phyloP scores from a whole-genome alignment of 2,797 vertebrate genomes.

The Hydrolagus colliei region DNA sequence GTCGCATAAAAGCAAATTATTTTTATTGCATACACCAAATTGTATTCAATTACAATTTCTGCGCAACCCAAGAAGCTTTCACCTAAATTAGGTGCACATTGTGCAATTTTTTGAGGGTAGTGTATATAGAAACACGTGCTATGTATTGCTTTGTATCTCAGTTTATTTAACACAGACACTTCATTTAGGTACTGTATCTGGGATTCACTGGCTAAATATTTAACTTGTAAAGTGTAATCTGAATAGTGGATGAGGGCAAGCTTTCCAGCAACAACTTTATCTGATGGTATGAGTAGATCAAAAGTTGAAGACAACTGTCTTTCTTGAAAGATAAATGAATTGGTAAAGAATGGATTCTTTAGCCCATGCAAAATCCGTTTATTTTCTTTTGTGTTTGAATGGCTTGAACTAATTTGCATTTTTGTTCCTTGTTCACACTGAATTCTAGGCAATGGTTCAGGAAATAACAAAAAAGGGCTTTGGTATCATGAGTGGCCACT shows the following conservation, averaged over 20 bases:
- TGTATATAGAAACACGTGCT: neutral
- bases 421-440: slow-evolving; percentile 46
- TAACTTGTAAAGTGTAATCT: neutral
- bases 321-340: slow-evolving; percentile 58
- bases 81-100: neutral
- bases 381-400: slow-evolving; percentile 57
- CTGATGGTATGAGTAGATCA: slow-evolving; percentile 26
- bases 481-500: slow-evolving; percentile 20
- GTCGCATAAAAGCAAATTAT: neutral
- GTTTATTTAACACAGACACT: neutral
- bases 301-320: slow-evolving; percentile 33
- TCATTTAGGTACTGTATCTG: neutral
- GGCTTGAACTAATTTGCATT: slow-evolving; percentile 50
- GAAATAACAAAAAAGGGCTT: slow-evolving; percentile 21
- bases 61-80: neutral
- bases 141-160: slow-evolving; percentile 3
- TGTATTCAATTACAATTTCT: neutral
- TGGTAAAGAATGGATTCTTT: slow-evolving; percentile 56
- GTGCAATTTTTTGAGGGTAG: neutral
- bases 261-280: slow-evolving; percentile 27
- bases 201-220: neutral
- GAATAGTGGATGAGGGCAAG: neutral
- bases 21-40: neutral
- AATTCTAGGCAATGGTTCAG: slow-evolving; percentile 44
- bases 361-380: slow-evolving; percentile 61